Evolutionary conservation across 2,888 invertebrate species (phyloP).

Genomic region (Spodoptera littoralis): DNA sequence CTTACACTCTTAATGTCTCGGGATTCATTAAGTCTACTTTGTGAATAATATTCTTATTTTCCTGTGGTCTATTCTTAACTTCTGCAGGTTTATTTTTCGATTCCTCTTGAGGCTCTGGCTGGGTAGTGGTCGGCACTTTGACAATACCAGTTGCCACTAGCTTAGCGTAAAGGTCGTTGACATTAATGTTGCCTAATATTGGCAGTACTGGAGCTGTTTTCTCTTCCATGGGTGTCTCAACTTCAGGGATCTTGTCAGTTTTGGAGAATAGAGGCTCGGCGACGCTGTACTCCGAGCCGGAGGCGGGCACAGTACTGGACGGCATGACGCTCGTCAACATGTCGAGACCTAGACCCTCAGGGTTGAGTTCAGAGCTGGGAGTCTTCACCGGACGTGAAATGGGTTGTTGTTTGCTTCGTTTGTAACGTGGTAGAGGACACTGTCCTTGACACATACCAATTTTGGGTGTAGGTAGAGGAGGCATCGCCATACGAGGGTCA

Average conservation of each 20-base stretch:
- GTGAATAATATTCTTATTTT: slow-evolving; percentile 84
- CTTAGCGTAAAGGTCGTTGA: slow-evolving; percentile 95
- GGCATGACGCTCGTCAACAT: slow-evolving; percentile 91
- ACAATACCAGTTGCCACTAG: slow-evolving; percentile 92
- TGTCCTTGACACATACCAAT: slow-evolving; percentile 79
- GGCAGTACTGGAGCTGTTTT: slow-evolving; percentile 68
- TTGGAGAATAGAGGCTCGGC: slow-evolving; percentile 78
- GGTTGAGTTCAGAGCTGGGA: slow-evolving; percentile 75
- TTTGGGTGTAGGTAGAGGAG: slow-evolving; percentile 75
- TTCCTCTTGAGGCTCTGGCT: slow-evolving; percentile 63
- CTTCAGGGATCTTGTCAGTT: slow-evolving; percentile 77
- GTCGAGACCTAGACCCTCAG: slow-evolving; percentile 88
- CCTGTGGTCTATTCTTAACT: slow-evolving; percentile 65
- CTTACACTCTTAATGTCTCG: slow-evolving; percentile 93
- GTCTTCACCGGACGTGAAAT: slow-evolving; percentile 66
- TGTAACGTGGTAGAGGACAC: slow-evolving; percentile 76
- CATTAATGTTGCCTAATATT: slow-evolving; percentile 88
- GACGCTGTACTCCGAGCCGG: slow-evolving; percentile 88
- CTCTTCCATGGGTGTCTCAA: slow-evolving; percentile 75
- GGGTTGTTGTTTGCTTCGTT: slow-evolving; percentile 64
- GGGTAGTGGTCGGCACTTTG: slow-evolving; percentile 64
- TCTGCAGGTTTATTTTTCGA: slow-evolving; percentile 57
- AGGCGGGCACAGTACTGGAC: slow-evolving; percentile 88
- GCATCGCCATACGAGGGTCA: slow-evolving; percentile 70
- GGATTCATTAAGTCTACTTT: slow-evolving; percentile 91